Base-by-base conservation (phyloP, 2,113 vertebrate genomes). In the Cheilinus undulatus region DNA sequence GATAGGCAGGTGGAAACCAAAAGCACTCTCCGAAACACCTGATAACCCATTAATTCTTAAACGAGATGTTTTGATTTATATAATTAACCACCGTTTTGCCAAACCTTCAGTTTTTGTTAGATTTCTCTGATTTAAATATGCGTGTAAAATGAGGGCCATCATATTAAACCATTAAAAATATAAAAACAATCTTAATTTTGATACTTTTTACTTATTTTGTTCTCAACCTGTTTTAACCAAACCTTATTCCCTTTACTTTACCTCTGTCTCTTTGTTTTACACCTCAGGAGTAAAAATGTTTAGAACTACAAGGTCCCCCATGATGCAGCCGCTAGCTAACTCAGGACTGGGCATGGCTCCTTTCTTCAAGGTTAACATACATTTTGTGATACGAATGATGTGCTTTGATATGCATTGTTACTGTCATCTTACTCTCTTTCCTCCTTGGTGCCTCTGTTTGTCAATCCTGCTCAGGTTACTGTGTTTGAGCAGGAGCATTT, bases 401-500 rank as follows among this genome's bases (percentile, higher is more conserved):
- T 19, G 30, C 5, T 12, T 52, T 23, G 9, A 28, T 9, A 5
- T 51, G 24, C 15, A 27, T 28, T 27, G 9, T 27, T 6, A 23
- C 23, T 27, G 49, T 27, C 38, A 54, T 7, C 36, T 7, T 10
- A 22, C 27, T 7, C 7, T 26, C 26, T 20, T 42, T 15, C 10
- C 8, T 13, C 15, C 14, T 8, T 27, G 10, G 5, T 51, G 36
- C 27, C 17, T 23, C 36, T 26, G 11, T 7, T 34, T 14, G 30
- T 32, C 32, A 13, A 26, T 22, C 28, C 24, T 17, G 46, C 34
- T n/a, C 80, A 95, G 94, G 90, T 95, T 88, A 94, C 92, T 3
- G 94, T 95, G 83, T 95, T 94, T n/a, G 94, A 95, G 90, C 94
- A 94, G 92, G 94, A 95, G 83, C 92, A 95, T 71, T 95, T 95